A percentile compares a stretch with the other conserved stretches of the same genome.
Conservation (phyloP, 2,113 vertebrate species). For the Elephantulus edwardii region DNA sequence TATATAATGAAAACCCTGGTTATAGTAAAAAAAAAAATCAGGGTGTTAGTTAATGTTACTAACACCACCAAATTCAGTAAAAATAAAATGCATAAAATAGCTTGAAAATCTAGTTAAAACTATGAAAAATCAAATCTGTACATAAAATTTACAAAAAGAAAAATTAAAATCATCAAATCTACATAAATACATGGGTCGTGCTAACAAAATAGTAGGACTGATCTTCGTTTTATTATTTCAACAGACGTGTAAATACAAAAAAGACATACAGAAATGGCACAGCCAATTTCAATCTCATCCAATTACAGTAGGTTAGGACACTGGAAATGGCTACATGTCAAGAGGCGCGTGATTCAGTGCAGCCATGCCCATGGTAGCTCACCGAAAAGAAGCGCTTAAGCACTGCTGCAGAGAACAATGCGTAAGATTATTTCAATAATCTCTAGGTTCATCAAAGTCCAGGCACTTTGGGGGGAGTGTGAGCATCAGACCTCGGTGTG, state of each 20-base stretch:
- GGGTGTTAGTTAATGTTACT: constrained; percentile 87
- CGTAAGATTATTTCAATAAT: constrained; percentile 57
- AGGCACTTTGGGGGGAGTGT: constrained; percentile 94
- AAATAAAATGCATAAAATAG: constrained; percentile 93
- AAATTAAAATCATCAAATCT: constrained; percentile 88
- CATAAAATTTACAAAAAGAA: constrained; percentile 95
- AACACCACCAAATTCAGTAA: constrained; percentile 84
- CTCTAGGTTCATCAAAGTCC: constrained; percentile 83
- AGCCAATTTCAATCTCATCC: constrained; percentile 72
- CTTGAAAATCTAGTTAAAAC: constrained; percentile 94
- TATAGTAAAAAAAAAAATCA: constrained; percentile 69
- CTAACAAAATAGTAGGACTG: constrained; percentile 82
- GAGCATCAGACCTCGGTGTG: constrained; percentile 98
- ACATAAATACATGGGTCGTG: constrained; percentile 93
- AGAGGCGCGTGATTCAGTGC: constrained; percentile 76
- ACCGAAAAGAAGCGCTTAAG: constrained; percentile 70
- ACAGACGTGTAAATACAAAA: constrained; percentile 79
- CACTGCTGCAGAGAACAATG: constrained; percentile 57
- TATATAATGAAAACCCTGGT: constrained; percentile 79
- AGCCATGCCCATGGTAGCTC: constrained; percentile 81
- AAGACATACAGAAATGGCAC: constrained; percentile 76
- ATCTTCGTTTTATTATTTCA: constrained; percentile 69
- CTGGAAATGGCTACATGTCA: constrained; percentile 73
- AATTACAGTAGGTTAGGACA: constrained; percentile 75
- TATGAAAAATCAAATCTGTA: constrained; percentile 98